Percentiles rank a stretch among this genome's conserved stretches.
Evolutionary conservation across 2,888 invertebrate genomes (phyloP).

Genomic region (Isoperla grammatica): DNA sequence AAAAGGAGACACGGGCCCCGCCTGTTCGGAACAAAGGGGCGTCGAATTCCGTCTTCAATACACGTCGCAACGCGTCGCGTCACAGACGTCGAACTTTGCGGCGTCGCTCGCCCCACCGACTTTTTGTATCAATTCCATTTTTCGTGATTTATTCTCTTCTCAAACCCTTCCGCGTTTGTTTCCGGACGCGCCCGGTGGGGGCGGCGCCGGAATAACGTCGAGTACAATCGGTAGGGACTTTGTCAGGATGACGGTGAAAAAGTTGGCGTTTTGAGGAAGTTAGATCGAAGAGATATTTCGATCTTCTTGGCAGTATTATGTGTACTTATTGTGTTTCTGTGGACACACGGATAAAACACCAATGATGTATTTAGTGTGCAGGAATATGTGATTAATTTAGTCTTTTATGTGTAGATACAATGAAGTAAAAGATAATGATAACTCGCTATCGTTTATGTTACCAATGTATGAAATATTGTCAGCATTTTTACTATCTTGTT

Average conservation of each 20-base stretch:
- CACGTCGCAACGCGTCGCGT: slow-evolving; percentile 9
- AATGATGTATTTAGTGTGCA: too few relatives aligned
- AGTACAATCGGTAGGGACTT: background rate
- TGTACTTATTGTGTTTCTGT: too few relatives aligned
- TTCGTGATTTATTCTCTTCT: slow-evolving; percentile 21
- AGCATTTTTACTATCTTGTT: too few relatives aligned
- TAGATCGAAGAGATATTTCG: too few relatives aligned
- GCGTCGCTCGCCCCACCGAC: slow-evolving; percentile 2
- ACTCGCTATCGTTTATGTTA: too few relatives aligned
- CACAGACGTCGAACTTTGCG: slow-evolving; percentile 19
- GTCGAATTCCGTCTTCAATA: slow-evolving; percentile 9
- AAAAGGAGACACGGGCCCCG: slow-evolving; percentile 3
- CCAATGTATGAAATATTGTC: too few relatives aligned
- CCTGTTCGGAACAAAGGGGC: slow-evolving; percentile 4
- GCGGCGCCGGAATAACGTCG: background rate
- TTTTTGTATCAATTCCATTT: slow-evolving; percentile 24
- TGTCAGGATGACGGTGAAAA: background rate
- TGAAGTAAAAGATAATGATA: too few relatives aligned
- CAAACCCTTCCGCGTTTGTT: slow-evolving; percentile 2
- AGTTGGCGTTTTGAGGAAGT: too few relatives aligned
- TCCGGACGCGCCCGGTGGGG: slow-evolving; percentile 1
- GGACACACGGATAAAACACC: too few relatives aligned
- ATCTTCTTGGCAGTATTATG: too few relatives aligned
- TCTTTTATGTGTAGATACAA: too few relatives aligned
- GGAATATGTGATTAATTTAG: too few relatives aligned